Conservation (phyloP, 1,140 invertebrate genomes). For the Samia ricini region DNA sequence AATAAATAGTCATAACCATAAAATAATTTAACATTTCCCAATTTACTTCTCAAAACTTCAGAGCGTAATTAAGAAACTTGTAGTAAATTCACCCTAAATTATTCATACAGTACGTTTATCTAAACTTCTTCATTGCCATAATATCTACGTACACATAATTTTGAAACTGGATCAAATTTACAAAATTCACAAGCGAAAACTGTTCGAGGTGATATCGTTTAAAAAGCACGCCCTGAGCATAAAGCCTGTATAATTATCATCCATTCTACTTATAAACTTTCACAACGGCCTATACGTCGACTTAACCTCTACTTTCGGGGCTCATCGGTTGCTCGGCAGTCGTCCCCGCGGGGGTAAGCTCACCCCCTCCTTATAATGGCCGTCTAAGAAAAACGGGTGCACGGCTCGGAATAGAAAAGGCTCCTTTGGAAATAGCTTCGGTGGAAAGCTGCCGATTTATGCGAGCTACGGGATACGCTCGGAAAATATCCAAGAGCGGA, state of each 20-base stretch:
- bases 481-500: slow-evolving; percentile 73
- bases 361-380: slow-evolving; percentile 65
- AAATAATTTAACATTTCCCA: too few species aligned
- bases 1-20: too few species aligned
- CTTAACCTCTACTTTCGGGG: slow-evolving; percentile 72
- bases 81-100: not conserved
- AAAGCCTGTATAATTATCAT: slow-evolving; percentile 75
- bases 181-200: slow-evolving; percentile 34
- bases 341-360: slow-evolving; percentile 30
- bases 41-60: not conserved
- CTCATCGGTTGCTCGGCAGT: slow-evolving; percentile 22
- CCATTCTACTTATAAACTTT: slow-evolving; percentile 77
- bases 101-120: not conserved
- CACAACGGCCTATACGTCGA: slow-evolving; percentile 76
- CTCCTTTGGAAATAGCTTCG: slow-evolving; percentile 75
- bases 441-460: slow-evolving; percentile 76
- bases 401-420: slow-evolving; percentile 74
- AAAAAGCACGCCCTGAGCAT: slow-evolving; percentile 66
- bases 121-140: not conserved
- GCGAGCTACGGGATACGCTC: slow-evolving; percentile 66
- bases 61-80: not conserved
- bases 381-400: slow-evolving; percentile 75
- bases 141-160: not conserved
- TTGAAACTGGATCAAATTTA: slow-evolving; percentile 22
- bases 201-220: slow-evolving; percentile 57